Base-by-base conservation (phyloP, 2,797 vertebrate genomes). In the Cyclopterus lumpus region DNA sequence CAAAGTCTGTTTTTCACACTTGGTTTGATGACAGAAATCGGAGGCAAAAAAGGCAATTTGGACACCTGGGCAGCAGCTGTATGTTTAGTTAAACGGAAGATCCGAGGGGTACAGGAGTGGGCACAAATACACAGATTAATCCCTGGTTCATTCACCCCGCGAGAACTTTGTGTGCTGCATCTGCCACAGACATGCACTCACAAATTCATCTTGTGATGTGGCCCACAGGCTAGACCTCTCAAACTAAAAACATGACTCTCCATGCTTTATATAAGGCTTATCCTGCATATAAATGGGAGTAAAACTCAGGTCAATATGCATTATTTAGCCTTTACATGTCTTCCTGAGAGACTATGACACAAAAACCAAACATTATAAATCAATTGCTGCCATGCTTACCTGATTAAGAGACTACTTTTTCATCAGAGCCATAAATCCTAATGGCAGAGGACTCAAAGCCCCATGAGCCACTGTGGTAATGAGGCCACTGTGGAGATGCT, bases 401-500 rank as follows among this genome's bases (percentile, higher is more conserved):
- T 90, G 83, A 85, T 90, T 79, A 86, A 71, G 40, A 72, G 40
- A 80, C 44, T 77, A 71, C 80, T 34, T 80, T 82, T 80, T 90
- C 80, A 82, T 82, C 78, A 73, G 26, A 86, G 77, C 70, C 79
- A 91, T 92, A 90, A 91, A 91, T 91, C 87, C 85, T 72, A 51
- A 70, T 64, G 75, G 79, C 59, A 66, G 60, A 67, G 57, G 74
- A 86, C 71, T 80, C 76, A 86, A 84, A 86, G 82, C 77, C 81
- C 73, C n/a, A 67, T 36, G 81, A 82, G 86, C 75, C 76, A 49
- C 77, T 8, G 86, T 36, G 85, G 73, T 84, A 90, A 92, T 90
- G 77, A 89, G 86, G 73, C 84, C 81, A 74, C 73, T 81, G 71
- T 38, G 79, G 72, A 83, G 81, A 82, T 34, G 46, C 82, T 82